Percentiles rank a stretch among this genome's conserved stretches.
These are phyloP conservation scores for Hafferia zeledoni DNA, from an alignment of 2,797 vertebrate genomes.

Conservation along the genomic window DNA sequence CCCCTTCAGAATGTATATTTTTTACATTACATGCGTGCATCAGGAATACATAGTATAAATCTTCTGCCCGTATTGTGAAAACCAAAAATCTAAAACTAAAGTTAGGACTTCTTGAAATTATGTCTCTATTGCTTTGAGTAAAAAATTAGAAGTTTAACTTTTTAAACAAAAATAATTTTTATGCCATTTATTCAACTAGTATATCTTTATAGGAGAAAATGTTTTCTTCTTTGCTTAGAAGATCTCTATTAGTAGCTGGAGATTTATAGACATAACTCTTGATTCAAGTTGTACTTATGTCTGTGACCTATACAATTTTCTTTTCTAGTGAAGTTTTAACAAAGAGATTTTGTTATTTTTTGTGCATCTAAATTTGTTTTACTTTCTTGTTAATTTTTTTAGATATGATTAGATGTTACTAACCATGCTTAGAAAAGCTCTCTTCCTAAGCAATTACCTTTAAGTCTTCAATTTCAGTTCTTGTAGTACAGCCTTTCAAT, in stretches of 20 bases:
- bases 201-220: not conserved
- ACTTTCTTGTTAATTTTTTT: not conserved
- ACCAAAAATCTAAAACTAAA: not conserved
- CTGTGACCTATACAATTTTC: not conserved
- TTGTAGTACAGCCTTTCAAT: not conserved
- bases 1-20: not conserved
- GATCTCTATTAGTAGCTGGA: not conserved
- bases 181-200: not conserved
- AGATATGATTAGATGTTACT: not conserved
- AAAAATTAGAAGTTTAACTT: not conserved
- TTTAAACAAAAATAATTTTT: not conserved
- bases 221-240: not conserved
- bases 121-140: not conserved
- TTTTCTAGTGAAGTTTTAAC: not conserved
- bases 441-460: not conserved
- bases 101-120: not conserved
- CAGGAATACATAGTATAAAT: not conserved
- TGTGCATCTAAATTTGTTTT: not conserved
- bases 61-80: not conserved
- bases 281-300: not conserved
- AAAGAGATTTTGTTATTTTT: not conserved
- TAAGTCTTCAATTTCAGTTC: not conserved
- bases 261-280: not conserved
- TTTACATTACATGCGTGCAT: not conserved
- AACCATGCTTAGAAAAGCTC: not conserved